Percentiles rank a stretch among this genome's conserved stretches.
These are phyloP conservation scores for Grallaria varia DNA, from an alignment of 2,113 vertebrate species.

Conservation along the genomic window DNA sequence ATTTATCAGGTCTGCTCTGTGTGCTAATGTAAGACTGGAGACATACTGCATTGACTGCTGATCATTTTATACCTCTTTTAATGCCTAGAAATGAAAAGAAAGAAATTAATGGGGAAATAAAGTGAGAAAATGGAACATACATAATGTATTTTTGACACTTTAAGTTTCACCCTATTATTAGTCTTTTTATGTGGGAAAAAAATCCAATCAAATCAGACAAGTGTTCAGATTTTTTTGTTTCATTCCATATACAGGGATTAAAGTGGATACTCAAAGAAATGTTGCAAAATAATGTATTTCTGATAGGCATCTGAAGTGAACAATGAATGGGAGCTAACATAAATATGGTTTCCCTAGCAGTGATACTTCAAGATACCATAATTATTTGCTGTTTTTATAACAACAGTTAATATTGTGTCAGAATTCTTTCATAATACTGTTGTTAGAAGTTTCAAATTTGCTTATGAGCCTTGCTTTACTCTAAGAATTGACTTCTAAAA, in stretches of 20 bases:
- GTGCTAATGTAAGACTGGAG: slow-evolving; percentile 25
- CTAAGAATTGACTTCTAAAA: slow-evolving; percentile 20
- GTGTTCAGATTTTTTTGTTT: slow-evolving; percentile 27
- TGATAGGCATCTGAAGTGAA: not conserved
- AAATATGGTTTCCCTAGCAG: not conserved
- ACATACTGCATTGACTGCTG: not conserved
- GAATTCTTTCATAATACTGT: not conserved
- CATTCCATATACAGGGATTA: not conserved
- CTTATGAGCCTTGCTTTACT: not conserved
- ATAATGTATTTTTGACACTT: slow-evolving; percentile 36
- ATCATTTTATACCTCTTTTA: slow-evolving; percentile 55
- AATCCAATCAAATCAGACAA: slow-evolving; percentile 24
- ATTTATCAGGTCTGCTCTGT: slow-evolving; percentile 43
- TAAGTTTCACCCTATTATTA: slow-evolving; percentile 40
- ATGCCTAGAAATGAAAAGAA: slow-evolving; percentile 43
- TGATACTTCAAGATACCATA: not conserved
- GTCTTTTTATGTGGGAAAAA: not conserved
- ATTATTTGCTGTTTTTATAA: not conserved
- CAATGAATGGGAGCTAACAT: not conserved
- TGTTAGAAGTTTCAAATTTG: slow-evolving; percentile 26
- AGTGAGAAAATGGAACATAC: slow-evolving; percentile 45
- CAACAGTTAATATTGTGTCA: not conserved
- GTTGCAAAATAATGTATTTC: not conserved
- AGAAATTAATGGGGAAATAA: slow-evolving; percentile 56
- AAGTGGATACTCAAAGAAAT: not conserved